These are phyloP conservation scores for Pegoplata infirma DNA, from an alignment of 2,888 invertebrate genomes.

Conservation along the genomic window DNA sequence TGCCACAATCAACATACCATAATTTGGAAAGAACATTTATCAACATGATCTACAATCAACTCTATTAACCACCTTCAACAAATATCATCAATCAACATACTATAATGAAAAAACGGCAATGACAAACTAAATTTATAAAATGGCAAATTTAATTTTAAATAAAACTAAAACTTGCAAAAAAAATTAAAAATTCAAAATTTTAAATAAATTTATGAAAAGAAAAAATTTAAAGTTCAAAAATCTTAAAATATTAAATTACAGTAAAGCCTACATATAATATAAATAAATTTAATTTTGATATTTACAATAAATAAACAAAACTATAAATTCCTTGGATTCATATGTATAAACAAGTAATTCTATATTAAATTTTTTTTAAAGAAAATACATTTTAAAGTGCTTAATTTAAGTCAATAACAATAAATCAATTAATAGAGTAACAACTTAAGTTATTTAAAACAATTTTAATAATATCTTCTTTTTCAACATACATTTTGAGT, in stretches of 20 bases:
- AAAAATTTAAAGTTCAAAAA: too few relatives aligned
- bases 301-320: neutral
- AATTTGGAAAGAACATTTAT: neutral
- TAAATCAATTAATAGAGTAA: neutral
- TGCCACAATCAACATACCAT: conserved; percentile 9
- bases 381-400: neutral
- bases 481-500: neutral
- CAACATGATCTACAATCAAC: conserved; percentile 48
- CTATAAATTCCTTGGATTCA: neutral
- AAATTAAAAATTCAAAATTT: neutral
- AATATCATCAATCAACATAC: conserved; percentile 48
- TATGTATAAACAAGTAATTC: neutral
- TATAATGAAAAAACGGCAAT: neutral
- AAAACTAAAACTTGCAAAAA: neutral
- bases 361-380: neutral
- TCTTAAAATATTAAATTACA: too few relatives aligned
- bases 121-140: conserved; percentile 3
- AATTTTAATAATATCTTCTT: neutral
- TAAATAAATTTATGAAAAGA: too few relatives aligned
- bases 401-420: neutral
- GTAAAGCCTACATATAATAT: too few relatives aligned
- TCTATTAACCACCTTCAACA: neutral
- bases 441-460: neutral
- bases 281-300: neutral
- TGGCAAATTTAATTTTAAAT: neutral